phyloP scores from a whole-genome alignment of 1,140 invertebrate genomes.

The Rhopalosiphum maidis region DNA sequence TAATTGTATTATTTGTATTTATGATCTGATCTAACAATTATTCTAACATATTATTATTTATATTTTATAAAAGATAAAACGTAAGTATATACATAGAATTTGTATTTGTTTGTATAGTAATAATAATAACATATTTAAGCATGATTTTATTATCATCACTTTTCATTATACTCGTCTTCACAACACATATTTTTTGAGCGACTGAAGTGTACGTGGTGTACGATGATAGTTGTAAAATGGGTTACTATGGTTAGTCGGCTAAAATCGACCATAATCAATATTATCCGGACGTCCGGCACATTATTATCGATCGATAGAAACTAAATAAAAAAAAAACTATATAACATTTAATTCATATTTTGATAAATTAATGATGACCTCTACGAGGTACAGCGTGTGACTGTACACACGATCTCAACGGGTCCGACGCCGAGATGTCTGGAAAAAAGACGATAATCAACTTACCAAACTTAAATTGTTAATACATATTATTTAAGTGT shows the following conservation, averaged over 20 bases:
- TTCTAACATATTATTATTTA: too few relatives aligned
- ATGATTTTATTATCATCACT: too few relatives aligned
- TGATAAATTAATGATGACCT: neutral
- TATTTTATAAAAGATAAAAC: too few relatives aligned
- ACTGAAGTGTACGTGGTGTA: neutral
- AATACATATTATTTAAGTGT: neutral
- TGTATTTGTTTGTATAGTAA: too few relatives aligned
- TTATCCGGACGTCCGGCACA: neutral
- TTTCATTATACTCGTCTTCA: too few relatives aligned
- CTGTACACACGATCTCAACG: too few relatives aligned
- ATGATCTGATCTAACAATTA: too few relatives aligned
- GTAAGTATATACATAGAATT: too few relatives aligned
- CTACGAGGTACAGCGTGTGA: neutral
- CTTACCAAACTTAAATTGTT: neutral
- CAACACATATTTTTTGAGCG: neutral
- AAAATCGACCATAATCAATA: neutral
- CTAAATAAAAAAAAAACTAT: neutral
- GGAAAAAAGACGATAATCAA: neutral
- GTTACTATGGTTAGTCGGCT: too few relatives aligned
- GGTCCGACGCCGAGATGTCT: neutral
- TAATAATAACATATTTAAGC: too few relatives aligned
- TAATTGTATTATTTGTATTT: too few relatives aligned
- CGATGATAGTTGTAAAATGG: neutral
- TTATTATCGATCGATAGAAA: neutral
- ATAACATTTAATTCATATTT: neutral